A percentile compares a stretch with the other conserved stretches of the same genome.
phyloP scores from a whole-genome alignment of 2,113 vertebrate genomes.

The Brienomyrus brachyistius region DNA sequence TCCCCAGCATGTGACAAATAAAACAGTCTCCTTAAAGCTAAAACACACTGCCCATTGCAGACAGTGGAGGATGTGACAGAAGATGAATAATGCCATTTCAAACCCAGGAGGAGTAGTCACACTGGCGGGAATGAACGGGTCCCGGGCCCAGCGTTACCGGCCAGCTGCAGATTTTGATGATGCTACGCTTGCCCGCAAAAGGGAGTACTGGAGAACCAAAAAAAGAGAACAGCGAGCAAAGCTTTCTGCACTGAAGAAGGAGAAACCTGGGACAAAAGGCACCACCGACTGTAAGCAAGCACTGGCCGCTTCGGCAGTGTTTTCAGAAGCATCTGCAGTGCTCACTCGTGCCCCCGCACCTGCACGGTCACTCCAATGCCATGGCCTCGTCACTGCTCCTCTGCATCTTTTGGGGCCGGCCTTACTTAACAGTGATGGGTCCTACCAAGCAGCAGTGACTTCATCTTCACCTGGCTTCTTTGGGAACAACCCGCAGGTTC shows the following conservation, averaged over 20 bases:
- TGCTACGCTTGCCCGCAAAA: constrained; percentile 57
- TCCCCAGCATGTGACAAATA: constrained; percentile 9
- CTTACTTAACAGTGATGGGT: constrained; percentile 29
- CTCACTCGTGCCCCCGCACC: neutral
- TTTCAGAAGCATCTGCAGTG: neutral
- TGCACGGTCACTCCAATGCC: neutral
- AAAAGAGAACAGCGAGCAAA: constrained; percentile 66
- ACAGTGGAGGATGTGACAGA: constrained; percentile 2
- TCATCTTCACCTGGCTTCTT: constrained; percentile 7
- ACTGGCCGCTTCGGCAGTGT: neutral
- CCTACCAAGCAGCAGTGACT: constrained; percentile 17
- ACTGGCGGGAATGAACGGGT: neutral
- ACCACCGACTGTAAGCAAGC: neutral
- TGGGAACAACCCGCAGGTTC: neutral
- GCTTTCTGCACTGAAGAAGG: constrained; percentile 39
- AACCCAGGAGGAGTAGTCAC: neutral
- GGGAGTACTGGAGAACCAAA: constrained; percentile 67
- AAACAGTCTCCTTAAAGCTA: neutral
- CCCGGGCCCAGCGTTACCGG: constrained; percentile 46
- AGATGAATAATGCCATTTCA: constrained; percentile 20
- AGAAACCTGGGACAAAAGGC: constrained; percentile 17
- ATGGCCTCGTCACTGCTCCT: constrained; percentile 3
- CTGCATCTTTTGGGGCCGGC: constrained; percentile 20
- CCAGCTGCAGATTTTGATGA: constrained; percentile 56
- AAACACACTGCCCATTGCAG: neutral